These are phyloP conservation scores for Malacoraja senta DNA, from an alignment of 2,797 vertebrate species.

Conservation along the genomic window DNA sequence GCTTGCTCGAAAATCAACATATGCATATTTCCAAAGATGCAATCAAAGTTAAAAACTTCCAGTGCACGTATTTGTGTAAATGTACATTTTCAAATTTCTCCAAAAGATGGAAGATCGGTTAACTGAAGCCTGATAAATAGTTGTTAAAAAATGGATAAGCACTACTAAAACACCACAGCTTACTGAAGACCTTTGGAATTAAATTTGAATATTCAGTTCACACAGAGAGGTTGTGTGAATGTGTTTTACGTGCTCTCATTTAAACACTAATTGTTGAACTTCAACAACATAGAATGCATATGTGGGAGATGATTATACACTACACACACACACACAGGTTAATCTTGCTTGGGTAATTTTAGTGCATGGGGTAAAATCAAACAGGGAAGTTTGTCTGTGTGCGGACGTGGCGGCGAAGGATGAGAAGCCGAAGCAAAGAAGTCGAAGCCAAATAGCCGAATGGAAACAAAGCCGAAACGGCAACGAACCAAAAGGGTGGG, in stretches of 20 bases:
- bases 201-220: conserved; percentile 6
- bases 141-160: neutral
- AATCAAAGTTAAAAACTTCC: neutral
- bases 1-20: neutral
- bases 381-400: no score
- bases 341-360: neutral
- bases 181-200: neutral
- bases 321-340: no score
- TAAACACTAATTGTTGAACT: neutral
- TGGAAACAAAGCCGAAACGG: no score
- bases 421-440: no score
- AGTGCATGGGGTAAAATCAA: neutral
- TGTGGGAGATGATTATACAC: neutral
- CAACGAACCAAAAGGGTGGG: no score
- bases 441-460: no score
- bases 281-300: neutral
- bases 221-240: neutral
- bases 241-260: neutral
- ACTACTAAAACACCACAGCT: neutral
- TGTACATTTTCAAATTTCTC: neutral
- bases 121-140: neutral
- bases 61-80: neutral
- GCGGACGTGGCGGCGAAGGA: no score
- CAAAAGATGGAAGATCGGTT: neutral
- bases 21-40: neutral